Base-by-base conservation (phyloP, 2,888 invertebrate species). In the Oegoconia quadripuncta region DNA sequence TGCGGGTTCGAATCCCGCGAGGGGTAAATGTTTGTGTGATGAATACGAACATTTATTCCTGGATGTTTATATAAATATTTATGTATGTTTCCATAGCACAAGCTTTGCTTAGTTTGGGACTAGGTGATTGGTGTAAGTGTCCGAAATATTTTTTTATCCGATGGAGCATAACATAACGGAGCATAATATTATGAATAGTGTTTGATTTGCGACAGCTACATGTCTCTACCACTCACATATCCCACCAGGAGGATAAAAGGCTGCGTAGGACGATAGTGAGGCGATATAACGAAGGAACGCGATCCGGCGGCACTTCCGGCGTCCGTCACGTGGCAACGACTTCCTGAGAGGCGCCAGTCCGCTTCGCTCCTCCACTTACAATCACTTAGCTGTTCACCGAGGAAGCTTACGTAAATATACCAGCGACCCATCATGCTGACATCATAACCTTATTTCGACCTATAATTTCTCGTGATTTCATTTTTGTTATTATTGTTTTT, bases 321-420 rank as follows among this genome's bases (percentile, higher is more conserved):
- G 80, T 74, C 77, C 82, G 81, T 82, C 83, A 80, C 78, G 81
- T 72, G 76, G 80, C 67, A 81, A 82, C 74, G 75, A 80, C 83
- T 83, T 87, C 86, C 86, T 82, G 73, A 53, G 55, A 60, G 83
- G 84, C 86, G 86, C 83, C 82, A 77, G 74, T 59, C 60, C 67
- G 64, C n/a, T n/a, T n/a, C n/a, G n/a, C 66, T 63, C 59, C 70
- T 73, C 69, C 74, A 79, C 80, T 83, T 80, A 84, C 84, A 83
- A 82, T 84, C 86, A 86, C 84, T 40, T 35, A 40, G 34, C 34
- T 34, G 27, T 34, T 34, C 23, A 15, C 25, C 33, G 8, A 12
- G 23, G 11, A 34, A n/a, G 25, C 67, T 58, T 55, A 46, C 52
- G 64, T 59, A 67, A 68, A 71, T 62, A 68, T 45, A 44, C 38